phyloP scores from a whole-genome alignment of 2,888 invertebrate genomes.

The Theretra japonica region DNA sequence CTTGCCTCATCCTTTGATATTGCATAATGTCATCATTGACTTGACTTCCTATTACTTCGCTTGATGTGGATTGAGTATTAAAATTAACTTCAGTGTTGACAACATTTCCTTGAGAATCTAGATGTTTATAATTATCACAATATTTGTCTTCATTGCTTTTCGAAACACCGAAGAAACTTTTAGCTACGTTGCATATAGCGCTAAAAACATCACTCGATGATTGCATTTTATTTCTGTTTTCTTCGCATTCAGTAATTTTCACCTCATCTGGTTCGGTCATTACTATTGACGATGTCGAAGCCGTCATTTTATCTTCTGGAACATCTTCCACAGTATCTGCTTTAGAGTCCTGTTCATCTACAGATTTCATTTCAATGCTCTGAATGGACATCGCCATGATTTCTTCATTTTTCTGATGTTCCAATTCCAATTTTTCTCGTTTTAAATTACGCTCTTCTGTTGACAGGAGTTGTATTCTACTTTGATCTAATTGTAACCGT shows the following conservation, averaged over 20 bases:
- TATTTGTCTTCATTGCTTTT: conserved; percentile 50
- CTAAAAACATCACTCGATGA: conserved; percentile 62
- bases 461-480: conserved; percentile 74
- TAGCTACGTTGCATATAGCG: conserved; percentile 69
- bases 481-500: conserved; percentile 74
- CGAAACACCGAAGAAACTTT: conserved; percentile 65
- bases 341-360: conserved; percentile 50
- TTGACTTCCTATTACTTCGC: conserved; percentile 65
- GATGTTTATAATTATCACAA: conserved; percentile 66
- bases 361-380: conserved; percentile 58
- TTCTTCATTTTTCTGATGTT: conserved; percentile 71
- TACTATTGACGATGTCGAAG: conserved; percentile 42
- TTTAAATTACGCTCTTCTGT: conserved; percentile 83
- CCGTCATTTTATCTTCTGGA: conserved; percentile 40
- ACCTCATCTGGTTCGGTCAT: conserved; percentile 42
- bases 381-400: conserved; percentile 71
- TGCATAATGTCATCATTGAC: conserved; percentile 65
- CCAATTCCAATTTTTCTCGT: conserved; percentile 80
- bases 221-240: conserved; percentile 53
- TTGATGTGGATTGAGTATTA: conserved; percentile 58
- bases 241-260: conserved; percentile 41
- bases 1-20: conserved; percentile 70
- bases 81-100: conserved; percentile 48
- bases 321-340: conserved; percentile 40
- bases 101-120: conserved; percentile 73